phyloP scores from a whole-genome alignment of 2,888 invertebrate species.

The Schrankia costaestrigalis region DNA sequence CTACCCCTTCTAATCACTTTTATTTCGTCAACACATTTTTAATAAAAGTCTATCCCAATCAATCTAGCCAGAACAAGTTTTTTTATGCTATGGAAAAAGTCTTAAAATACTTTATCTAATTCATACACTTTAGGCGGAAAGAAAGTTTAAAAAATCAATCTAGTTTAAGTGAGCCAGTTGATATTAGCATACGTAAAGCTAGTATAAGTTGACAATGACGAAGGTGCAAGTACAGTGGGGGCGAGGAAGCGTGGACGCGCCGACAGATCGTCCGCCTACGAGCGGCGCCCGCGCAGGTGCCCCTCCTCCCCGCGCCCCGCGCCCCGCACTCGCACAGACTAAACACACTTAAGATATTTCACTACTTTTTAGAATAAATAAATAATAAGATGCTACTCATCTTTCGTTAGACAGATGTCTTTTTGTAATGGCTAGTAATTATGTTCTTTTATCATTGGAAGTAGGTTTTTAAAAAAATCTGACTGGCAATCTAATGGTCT shows the following conservation, averaged over 20 bases:
- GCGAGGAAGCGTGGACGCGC: slow-evolving; percentile 46
- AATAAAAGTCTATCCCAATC: too few species aligned
- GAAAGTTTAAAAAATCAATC: not conserved
- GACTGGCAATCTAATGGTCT: too few species aligned
- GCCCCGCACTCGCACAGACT: slow-evolving; percentile 25
- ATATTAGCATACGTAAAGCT: slow-evolving; percentile 16
- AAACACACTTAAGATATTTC: slow-evolving; percentile 4
- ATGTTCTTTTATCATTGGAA: not conserved
- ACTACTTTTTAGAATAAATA: not conserved
- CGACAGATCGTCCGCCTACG: slow-evolving; percentile 60
- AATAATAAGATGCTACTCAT: not conserved
- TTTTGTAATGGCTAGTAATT: not conserved
- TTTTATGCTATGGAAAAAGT: too few species aligned
- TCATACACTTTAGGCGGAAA: too few species aligned
- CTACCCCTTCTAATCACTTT: too few species aligned
- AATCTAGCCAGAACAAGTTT: too few species aligned
- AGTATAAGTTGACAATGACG: slow-evolving; percentile 25
- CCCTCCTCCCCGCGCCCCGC: slow-evolving; percentile 20
- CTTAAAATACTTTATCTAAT: too few species aligned
- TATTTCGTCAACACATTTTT: too few species aligned
- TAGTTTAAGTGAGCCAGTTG: not conserved
- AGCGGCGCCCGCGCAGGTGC: slow-evolving; percentile 52
- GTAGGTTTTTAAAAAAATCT: too few species aligned
- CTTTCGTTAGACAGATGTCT: too few species aligned
- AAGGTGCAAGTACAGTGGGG: slow-evolving; percentile 23